A percentile compares a stretch with the other conserved stretches of the same genome.
Evolutionary conservation across 2,797 vertebrate species (phyloP).

Genomic region (Pipistrellus pygmaeus): DNA sequence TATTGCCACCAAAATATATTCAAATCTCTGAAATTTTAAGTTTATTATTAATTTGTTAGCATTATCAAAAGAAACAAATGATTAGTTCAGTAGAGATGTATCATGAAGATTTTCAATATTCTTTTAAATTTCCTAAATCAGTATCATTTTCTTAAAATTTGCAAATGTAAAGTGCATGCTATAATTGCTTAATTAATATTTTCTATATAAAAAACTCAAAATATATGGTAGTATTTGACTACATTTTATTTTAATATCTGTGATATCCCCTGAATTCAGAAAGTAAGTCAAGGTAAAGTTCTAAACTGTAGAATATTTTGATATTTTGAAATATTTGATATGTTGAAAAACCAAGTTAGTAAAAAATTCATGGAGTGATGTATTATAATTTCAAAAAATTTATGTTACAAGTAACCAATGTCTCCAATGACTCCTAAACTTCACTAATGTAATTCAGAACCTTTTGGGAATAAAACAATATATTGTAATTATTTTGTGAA

Average conservation of each 20-base stretch:
- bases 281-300: neutral
- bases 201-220: constrained; percentile 4
- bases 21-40: constrained; percentile 18
- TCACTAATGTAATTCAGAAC: neutral
- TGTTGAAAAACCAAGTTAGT: constrained; percentile 19
- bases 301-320: neutral
- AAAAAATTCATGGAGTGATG: neutral
- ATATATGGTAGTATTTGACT: neutral
- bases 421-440: neutral
- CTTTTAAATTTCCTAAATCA: neutral
- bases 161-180: neutral
- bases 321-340: constrained; percentile 10
- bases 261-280: neutral
- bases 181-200: neutral
- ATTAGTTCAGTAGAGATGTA: neutral
- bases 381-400: constrained; percentile 4
- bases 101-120: neutral
- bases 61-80: neutral
- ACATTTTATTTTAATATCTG: neutral
- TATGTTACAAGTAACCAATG: neutral
- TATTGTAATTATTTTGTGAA: constrained; percentile 18
- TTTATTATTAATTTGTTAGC: neutral
- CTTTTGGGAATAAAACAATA: neutral
- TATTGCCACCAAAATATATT: neutral
- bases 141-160: neutral